phyloP scores from a whole-genome alignment of 1,140 invertebrate genomes.

The Cheumatopsyche charites region DNA sequence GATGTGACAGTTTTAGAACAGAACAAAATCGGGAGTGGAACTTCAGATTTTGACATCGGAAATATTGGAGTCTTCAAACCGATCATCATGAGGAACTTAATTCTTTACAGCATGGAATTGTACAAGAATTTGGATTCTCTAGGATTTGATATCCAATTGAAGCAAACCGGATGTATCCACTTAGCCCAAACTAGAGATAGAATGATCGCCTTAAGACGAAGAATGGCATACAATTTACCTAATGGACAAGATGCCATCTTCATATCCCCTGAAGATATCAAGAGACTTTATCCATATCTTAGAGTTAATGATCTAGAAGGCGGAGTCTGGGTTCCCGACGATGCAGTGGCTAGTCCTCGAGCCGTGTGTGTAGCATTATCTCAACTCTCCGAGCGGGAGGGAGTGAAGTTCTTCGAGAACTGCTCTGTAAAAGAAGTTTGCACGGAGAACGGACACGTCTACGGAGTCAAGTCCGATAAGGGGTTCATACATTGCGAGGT shows the following conservation, averaged over 20 bases:
- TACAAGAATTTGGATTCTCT: conserved; percentile 67
- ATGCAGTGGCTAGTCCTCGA: conserved; percentile 71
- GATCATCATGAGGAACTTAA: conserved; percentile 64
- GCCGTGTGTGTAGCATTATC: conserved; percentile 68
- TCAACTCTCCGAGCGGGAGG: conserved; percentile 65
- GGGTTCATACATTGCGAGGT: conserved; percentile 72
- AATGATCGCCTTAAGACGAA: conserved; percentile 68
- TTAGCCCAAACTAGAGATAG: conserved; percentile 76
- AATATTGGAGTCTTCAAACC: conserved; percentile 68
- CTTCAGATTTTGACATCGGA: conserved; percentile 71
- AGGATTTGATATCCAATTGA: conserved; percentile 68
- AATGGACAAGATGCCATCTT: conserved; percentile 65
- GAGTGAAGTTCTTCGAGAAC: conserved; percentile 67
- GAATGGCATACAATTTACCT: conserved; percentile 65
- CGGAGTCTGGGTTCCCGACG: conserved; percentile 76
- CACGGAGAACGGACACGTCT: conserved; percentile 65
- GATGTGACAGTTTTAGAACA: conserved; percentile 72
- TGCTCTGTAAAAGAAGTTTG: conserved; percentile 65
- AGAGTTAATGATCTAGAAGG: conserved; percentile 72
- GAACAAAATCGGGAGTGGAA: conserved; percentile 70
- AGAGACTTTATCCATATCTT: conserved; percentile 66
- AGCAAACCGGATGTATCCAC: conserved; percentile 73
- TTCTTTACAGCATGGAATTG: conserved; percentile 67
- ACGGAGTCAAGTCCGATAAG: conserved; percentile 65
- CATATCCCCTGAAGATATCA: conserved; percentile 54